phyloP scores from a whole-genome alignment of 2,888 invertebrate genomes.

The Taenaris catops region DNA sequence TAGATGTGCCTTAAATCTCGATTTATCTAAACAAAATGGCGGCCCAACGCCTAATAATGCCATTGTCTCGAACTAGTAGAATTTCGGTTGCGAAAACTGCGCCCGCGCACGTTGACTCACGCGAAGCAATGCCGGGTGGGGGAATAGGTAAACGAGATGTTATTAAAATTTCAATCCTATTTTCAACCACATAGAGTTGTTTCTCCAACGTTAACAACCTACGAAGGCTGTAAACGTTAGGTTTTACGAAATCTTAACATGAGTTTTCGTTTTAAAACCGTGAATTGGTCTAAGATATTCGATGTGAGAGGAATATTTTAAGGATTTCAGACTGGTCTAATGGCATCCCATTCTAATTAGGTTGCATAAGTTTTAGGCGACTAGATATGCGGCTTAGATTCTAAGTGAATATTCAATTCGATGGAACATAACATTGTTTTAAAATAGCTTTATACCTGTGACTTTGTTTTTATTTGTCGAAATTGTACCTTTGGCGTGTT shows the following conservation, averaged over 20 bases:
- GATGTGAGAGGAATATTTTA: conserved; percentile 28
- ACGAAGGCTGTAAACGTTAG: conserved; percentile 25
- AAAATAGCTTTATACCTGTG: too few relatives aligned
- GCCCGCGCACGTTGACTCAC: conserved; percentile 68
- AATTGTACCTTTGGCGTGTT: too few relatives aligned
- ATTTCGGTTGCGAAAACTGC: conserved; percentile 74
- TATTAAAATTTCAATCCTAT: conserved; percentile 13
- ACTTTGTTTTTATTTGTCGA: too few relatives aligned
- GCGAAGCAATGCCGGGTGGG: conserved; percentile 29
- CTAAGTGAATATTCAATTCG: conserved; percentile 1
- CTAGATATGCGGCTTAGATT: conserved; percentile 3
- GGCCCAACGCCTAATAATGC: conserved; percentile 66
- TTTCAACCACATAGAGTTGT: conserved; percentile 7
- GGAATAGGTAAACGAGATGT: conserved; percentile 20
- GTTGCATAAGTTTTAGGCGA: conserved; percentile 18
- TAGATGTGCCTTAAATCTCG: conserved; percentile 26
- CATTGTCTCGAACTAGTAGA: conserved; percentile 76
- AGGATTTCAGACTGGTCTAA: conserved; percentile 22
- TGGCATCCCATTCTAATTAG: conserved; percentile 27
- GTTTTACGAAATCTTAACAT: conserved; percentile 31
- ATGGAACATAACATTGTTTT: too few relatives aligned
- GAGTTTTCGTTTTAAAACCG: conserved; percentile 30
- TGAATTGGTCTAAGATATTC: conserved; percentile 25
- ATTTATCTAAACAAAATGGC: conserved; percentile 57
- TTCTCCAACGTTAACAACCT: conserved; percentile 5